These are phyloP conservation scores for Arrhamphus sclerolepis DNA, from an alignment of 2,797 vertebrate species.

Conservation along the genomic window DNA sequence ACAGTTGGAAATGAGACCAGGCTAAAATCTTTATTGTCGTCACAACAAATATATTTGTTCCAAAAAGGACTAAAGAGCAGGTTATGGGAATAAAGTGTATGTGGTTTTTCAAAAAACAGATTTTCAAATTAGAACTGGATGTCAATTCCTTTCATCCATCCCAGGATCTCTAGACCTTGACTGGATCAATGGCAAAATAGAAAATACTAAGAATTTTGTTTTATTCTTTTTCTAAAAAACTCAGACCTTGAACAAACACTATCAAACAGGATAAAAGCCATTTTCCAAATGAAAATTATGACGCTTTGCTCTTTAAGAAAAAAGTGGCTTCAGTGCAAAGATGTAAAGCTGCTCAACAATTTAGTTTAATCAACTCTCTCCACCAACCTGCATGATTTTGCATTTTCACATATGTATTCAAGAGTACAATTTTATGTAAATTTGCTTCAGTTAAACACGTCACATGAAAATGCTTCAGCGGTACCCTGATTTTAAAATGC, in stretches of 20 bases:
- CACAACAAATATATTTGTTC: too few species aligned
- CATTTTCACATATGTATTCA: slow-evolving; percentile 1
- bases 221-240: not conserved
- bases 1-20: too few species aligned
- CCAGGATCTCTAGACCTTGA: not conserved
- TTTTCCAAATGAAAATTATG: not conserved
- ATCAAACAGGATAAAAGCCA: too few species aligned
- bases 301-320: not conserved
- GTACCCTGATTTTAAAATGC: slow-evolving; percentile 14
- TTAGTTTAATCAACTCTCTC: too few species aligned
- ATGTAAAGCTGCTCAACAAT: not conserved
- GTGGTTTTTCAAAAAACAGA: not conserved
- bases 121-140: too few species aligned
- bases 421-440: slow-evolving; percentile 1
- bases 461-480: not conserved
- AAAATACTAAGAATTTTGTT: not conserved
- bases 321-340: not conserved
- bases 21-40: too few species aligned
- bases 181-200: not conserved
- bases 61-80: not conserved
- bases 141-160: not conserved
- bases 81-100: not conserved
- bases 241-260: not conserved
- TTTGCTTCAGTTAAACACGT: slow-evolving; percentile 1
- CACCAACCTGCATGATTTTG: not conserved